Percentiles rank a stretch among this genome's conserved stretches.
These are phyloP conservation scores for Tragelaphus buxtoni DNA, from an alignment of 2,113 vertebrate species.

Conservation along the genomic window DNA sequence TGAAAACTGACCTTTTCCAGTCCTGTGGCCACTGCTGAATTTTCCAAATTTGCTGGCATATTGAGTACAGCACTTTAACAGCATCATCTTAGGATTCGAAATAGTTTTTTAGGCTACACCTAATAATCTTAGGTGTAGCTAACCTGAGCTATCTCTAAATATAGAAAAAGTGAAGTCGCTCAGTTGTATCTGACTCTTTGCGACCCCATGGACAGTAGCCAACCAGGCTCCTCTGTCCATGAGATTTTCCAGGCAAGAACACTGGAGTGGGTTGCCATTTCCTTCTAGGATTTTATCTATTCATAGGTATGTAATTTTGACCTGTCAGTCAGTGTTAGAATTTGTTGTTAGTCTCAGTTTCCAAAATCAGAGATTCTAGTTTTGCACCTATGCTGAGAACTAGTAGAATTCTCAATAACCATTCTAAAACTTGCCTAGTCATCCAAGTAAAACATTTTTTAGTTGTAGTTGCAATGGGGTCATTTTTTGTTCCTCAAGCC, in stretches of 20 bases:
- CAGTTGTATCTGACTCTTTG: too few species aligned
- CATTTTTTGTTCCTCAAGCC: not conserved
- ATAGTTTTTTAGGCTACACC: not conserved
- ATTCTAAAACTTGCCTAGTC: not conserved
- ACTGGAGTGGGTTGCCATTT: not conserved
- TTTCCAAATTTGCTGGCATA: not conserved
- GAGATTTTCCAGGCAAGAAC: not conserved
- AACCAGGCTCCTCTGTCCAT: not conserved
- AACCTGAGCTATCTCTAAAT: not conserved
- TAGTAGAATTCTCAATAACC: not conserved
- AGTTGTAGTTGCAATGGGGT: not conserved
- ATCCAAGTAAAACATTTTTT: not conserved
- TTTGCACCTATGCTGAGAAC: not conserved
- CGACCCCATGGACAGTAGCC: too few species aligned
- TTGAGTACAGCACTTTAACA: not conserved
- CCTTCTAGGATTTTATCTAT: not conserved
- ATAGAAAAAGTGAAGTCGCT: too few species aligned
- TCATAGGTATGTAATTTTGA: not conserved
- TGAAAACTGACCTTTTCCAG: not conserved
- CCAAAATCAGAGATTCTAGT: slow-evolving; percentile 23
- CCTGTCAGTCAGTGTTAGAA: not conserved
- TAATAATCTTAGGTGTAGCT: not conserved
- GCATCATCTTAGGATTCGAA: not conserved
- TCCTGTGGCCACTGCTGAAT: not conserved
- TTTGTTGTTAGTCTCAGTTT: not conserved